phyloP scores from a whole-genome alignment of 2,797 vertebrate species.

The Chaunax sp. region DNA sequence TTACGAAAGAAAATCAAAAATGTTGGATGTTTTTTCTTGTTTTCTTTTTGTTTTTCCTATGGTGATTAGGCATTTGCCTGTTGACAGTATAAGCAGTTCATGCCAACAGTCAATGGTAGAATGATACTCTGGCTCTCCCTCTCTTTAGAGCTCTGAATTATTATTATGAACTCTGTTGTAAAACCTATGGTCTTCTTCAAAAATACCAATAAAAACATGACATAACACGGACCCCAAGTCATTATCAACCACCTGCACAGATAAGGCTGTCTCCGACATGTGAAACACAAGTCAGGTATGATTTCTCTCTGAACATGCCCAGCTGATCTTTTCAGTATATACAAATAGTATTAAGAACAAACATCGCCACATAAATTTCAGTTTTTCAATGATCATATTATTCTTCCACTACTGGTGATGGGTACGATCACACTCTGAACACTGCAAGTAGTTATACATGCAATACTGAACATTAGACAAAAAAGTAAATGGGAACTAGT shows the following conservation, averaged over 20 bases:
- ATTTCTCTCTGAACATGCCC: constrained; percentile 65
- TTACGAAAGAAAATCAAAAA: constrained; percentile 77
- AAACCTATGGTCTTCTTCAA: constrained; percentile 89
- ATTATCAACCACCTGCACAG: constrained; percentile 88
- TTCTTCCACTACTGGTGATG: too few relatives aligned
- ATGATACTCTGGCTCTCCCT: constrained; percentile 86
- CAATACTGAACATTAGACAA: too few relatives aligned
- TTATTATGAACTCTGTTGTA: constrained; percentile 95
- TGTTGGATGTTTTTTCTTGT: constrained; percentile 69
- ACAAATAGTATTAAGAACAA: background rate
- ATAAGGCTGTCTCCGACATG: constrained; percentile 41
- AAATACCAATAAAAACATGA: constrained; percentile 83
- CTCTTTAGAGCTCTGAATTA: constrained; percentile 93
- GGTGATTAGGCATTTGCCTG: constrained; percentile 94
- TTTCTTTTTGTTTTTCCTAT: constrained; percentile 80
- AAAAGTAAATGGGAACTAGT: too few relatives aligned
- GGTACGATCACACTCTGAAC: too few relatives aligned
- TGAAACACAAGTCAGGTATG: constrained; percentile 58
- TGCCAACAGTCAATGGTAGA: constrained; percentile 86
- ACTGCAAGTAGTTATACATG: too few relatives aligned
- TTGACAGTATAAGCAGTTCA: constrained; percentile 83
- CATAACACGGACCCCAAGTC: constrained; percentile 84
- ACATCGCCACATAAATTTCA: too few relatives aligned
- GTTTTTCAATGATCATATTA: too few relatives aligned
- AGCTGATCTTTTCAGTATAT: constrained; percentile 61